Evolutionary conservation across 2,888 invertebrate genomes (phyloP).

Genomic region (Drosophila anomelani): DNA sequence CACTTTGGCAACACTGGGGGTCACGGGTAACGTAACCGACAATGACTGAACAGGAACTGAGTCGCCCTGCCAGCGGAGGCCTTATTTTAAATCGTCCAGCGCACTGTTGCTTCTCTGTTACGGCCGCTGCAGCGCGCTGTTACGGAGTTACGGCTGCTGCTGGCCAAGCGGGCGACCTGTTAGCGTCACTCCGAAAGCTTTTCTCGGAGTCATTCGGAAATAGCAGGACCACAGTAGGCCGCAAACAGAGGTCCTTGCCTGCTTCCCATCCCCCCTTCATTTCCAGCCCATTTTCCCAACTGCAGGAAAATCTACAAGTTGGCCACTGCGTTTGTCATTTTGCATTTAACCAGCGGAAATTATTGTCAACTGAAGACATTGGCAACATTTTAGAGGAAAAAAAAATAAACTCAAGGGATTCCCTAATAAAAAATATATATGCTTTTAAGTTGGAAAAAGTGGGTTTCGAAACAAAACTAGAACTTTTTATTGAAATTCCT

Average conservation of each 20-base stretch:
- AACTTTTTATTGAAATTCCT: too few species aligned
- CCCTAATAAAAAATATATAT: too few species aligned
- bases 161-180: constrained; percentile 30
- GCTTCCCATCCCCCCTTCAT: not conserved
- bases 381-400: not conserved
- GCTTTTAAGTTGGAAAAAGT: too few species aligned
- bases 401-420: too few species aligned
- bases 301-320: not conserved
- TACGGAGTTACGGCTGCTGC: constrained; percentile 40
- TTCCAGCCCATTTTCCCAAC: not conserved
- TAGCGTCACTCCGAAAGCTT: constrained; percentile 41
- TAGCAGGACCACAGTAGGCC: not conserved
- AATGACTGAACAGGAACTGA: constrained; percentile 77
- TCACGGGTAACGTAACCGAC: constrained; percentile 66
- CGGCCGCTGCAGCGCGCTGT: constrained; percentile 23
- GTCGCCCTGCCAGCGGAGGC: constrained; percentile 57
- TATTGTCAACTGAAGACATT: not conserved
- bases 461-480: too few species aligned
- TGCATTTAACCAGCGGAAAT: constrained; percentile 1
- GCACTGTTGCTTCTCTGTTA: constrained; percentile 58
- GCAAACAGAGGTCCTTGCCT: not conserved
- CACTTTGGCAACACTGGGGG: constrained; percentile 38
- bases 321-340: not conserved
- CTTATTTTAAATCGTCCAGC: constrained; percentile 57
- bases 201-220: not conserved